These are phyloP conservation scores for Pollenia amentaria DNA, from an alignment of 2,888 invertebrate genomes.

Conservation along the genomic window DNA sequence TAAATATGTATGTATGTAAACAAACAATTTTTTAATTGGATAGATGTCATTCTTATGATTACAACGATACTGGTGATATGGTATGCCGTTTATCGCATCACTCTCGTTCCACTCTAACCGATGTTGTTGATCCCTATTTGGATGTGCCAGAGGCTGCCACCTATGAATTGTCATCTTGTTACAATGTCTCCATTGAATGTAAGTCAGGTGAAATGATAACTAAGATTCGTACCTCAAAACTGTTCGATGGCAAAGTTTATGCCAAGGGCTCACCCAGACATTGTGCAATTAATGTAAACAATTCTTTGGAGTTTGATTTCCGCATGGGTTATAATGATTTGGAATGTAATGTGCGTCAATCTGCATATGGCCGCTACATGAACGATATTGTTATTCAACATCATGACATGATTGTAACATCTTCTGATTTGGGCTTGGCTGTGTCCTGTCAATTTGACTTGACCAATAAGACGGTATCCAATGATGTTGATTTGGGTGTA, in stretches of 20 bases:
- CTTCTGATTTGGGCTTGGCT: constrained; percentile 95
- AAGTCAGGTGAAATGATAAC: constrained; percentile 97
- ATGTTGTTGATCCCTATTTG: constrained; percentile 95
- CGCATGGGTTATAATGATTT: constrained; percentile 96
- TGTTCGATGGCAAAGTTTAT: constrained; percentile 97
- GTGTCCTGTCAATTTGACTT: constrained; percentile 97
- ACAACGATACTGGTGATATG: constrained; percentile 96
- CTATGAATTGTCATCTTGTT: constrained; percentile 96
- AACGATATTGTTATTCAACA: constrained; percentile 98
- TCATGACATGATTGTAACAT: constrained; percentile 97
- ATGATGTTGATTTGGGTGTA: constrained; percentile 95
- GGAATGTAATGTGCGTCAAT: constrained; percentile 96
- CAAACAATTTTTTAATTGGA: not conserved
- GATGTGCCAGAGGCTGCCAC: constrained; percentile 96
- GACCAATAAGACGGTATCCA: constrained; percentile 96
- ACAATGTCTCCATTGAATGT: constrained; percentile 97
- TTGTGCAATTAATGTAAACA: constrained; percentile 94
- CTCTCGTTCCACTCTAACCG: constrained; percentile 93
- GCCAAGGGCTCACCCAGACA: constrained; percentile 97
- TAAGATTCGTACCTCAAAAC: constrained; percentile 94
- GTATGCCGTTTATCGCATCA: constrained; percentile 97
- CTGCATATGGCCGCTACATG: constrained; percentile 92
- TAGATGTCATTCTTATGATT: constrained; percentile 96
- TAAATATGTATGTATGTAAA: not conserved
- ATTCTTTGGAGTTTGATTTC: constrained; percentile 94